These are phyloP conservation scores for Sander vitreus DNA, from an alignment of 2,113 vertebrate genomes.

Conservation along the genomic window DNA sequence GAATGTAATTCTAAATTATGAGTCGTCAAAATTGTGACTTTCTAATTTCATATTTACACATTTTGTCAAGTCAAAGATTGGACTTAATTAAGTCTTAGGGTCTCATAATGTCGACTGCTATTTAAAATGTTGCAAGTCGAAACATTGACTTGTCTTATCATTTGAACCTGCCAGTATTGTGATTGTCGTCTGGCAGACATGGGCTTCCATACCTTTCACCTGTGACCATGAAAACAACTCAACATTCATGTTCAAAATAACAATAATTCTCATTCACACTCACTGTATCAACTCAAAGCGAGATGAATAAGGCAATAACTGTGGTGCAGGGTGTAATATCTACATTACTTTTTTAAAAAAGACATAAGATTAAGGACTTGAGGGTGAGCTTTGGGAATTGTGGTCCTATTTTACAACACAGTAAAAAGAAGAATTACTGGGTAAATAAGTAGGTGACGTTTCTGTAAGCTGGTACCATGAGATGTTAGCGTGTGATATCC, in stretches of 20 bases:
- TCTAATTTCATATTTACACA: no score
- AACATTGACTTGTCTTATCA: neutral
- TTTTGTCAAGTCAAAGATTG: neutral
- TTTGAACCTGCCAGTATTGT: neutral
- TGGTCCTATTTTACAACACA: neutral
- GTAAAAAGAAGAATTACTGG: neutral
- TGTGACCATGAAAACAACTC: slow-evolving; percentile 1
- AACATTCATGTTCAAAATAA: neutral
- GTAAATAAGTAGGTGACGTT: neutral
- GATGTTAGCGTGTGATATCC: neutral
- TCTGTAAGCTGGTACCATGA: neutral
- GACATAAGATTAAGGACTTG: neutral
- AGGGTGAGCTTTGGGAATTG: neutral
- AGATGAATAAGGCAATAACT: neutral
- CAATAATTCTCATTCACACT: neutral
- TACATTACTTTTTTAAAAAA: neutral
- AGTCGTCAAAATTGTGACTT: neutral
- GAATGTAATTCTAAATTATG: neutral
- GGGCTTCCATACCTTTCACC: neutral
- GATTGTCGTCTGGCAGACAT: neutral
- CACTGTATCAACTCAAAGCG: neutral
- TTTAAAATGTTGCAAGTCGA: neutral
- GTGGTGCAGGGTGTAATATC: neutral
- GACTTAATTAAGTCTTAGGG: neutral
- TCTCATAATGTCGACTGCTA: neutral